phyloP scores from a whole-genome alignment of 1,140 invertebrate genomes.

The Pomacea maculata region DNA sequence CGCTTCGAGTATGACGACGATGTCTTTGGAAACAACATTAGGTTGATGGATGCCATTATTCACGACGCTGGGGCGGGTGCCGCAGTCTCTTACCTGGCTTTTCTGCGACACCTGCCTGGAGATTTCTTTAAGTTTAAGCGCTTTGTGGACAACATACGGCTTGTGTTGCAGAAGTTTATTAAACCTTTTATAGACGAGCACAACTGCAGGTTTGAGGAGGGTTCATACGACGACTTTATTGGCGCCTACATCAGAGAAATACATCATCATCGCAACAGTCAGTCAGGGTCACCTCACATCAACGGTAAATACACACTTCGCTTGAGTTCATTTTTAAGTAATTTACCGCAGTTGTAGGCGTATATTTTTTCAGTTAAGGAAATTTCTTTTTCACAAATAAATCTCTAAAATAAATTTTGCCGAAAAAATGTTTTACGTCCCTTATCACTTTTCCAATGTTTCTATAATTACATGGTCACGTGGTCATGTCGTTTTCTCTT shows the following conservation, averaged over 20 bases:
- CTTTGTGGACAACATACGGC: slow-evolving; percentile 8
- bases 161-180: slow-evolving; percentile 9
- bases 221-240: slow-evolving; percentile 36
- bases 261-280: not conserved
- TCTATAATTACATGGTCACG: no score
- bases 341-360: no score
- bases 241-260: slow-evolving; percentile 31
- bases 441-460: no score
- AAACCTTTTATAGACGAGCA: slow-evolving; percentile 13
- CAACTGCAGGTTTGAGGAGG: slow-evolving; percentile 6
- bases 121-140: slow-evolving; percentile 32
- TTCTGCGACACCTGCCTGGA: slow-evolving; percentile 29
- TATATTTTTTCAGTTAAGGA: no score
- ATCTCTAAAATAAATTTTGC: no score
- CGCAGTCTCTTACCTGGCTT: slow-evolving; percentile 12
- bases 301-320: not conserved
- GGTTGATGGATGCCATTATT: slow-evolving; percentile 9
- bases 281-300: not conserved
- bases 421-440: no score
- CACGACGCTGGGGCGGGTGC: not conserved
- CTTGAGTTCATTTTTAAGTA: no score
- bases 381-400: no score
- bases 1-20: slow-evolving; percentile 68
- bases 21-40: slow-evolving; percentile 17
- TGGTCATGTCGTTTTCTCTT: no score